Conservation (phyloP, 1,140 invertebrate genomes). For the Pachyrhynchus sulphureomaculatus region DNA sequence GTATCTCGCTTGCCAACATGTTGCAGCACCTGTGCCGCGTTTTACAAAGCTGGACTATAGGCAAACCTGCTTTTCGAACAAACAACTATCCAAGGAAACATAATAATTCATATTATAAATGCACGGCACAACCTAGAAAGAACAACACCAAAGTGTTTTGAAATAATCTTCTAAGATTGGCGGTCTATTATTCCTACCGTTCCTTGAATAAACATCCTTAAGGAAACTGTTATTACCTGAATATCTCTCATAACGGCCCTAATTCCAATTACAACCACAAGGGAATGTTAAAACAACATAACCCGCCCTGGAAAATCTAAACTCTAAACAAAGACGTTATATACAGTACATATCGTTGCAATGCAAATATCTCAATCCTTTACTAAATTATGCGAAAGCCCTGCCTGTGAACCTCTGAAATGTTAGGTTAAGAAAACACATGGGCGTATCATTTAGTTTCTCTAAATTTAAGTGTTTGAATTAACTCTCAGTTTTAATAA, state of each 20-base stretch:
- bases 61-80: no score
- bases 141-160: constrained; percentile 32
- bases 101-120: constrained; percentile 24
- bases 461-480: no score
- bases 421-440: neutral
- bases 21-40: no score
- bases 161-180: constrained; percentile 35
- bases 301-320: constrained; percentile 34
- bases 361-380: constrained; percentile 38
- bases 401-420: neutral
- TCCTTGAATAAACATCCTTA: constrained; percentile 35
- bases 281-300: constrained; percentile 37
- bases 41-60: no score
- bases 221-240: constrained; percentile 40
- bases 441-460: neutral
- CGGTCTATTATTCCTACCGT: constrained; percentile 29
- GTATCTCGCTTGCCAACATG: no score
- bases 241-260: constrained; percentile 38
- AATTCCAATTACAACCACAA: constrained; percentile 37
- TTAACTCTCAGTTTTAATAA: no score
- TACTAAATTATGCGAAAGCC: constrained; percentile 21
- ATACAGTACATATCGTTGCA: constrained; percentile 32
- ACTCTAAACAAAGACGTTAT: constrained; percentile 36
- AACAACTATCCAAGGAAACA: no score
- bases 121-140: constrained; percentile 16